Evolutionary conservation across 2,113 vertebrate genomes (phyloP), one percentile per base, ranked within the genome.

Genomic region (Xiphias gladius): DNA sequence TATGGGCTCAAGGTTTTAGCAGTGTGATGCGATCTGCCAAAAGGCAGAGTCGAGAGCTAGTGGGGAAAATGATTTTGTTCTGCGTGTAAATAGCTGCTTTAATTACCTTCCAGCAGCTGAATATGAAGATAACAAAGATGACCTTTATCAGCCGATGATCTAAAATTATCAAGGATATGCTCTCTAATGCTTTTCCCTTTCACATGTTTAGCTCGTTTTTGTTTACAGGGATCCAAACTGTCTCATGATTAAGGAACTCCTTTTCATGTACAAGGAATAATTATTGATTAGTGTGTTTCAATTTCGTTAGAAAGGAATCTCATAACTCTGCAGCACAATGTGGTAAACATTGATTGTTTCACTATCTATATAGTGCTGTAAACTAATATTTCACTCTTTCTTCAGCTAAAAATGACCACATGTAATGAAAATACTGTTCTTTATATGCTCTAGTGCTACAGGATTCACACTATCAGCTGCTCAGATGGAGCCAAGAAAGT

Each of bases 1-100:
- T 89, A 91, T 62, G 62, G 78, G 89, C 85, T 89, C 65, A 79
- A 85, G 80, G 79, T 89, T 89, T 86, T 90, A 83, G 75, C 70
- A 80, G 79, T 43, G 70, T 54, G 83, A 87, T 73, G 87, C 41
- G 69, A 93, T 86, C 79, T 85, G 90, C 82, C 84, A 77, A 86
- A 79, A 89, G 85, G 85, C 81, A 84, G 81, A 41, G 62, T 48
- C 0, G 46, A 80, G 71, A 82, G 79, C 35, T 64, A 80, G 75
- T 68, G 67, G 66, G 58, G 48, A 22, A 72, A 75, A 87, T 88
- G 46, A 80, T 89, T 93, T 91, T 79, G 32, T 77, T 76, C 67
- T 28, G 63, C 70, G 76, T 87, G 78, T 85, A 91, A 92, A 93
- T 90, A 90, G 79, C 82, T 82, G 77, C 61, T 82, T 92, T 92